Conservation (phyloP, 2,113 vertebrate genomes). For the Oryzias javanicus region DNA sequence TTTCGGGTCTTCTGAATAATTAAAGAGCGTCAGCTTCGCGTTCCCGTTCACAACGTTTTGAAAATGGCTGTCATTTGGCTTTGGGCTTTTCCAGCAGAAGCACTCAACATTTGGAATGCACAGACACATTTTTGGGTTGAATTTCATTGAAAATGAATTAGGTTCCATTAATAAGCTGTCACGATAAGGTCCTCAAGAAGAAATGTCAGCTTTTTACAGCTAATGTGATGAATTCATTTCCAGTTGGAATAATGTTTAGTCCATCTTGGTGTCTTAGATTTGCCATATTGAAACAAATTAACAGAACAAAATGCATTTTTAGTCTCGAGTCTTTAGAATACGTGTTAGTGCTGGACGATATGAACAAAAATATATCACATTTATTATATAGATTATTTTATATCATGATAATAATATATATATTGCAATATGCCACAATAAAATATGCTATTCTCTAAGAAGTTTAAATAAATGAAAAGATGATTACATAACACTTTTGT, state of each 20-base stretch:
- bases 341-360: too few species aligned
- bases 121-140: constrained; percentile 2
- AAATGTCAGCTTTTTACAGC: constrained; percentile 44
- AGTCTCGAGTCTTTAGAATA: too few species aligned
- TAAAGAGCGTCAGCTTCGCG: constrained; percentile 39
- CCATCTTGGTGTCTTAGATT: constrained; percentile 12
- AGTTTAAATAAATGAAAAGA: too few species aligned
- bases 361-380: too few species aligned
- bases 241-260: constrained; percentile 36
- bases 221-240: constrained; percentile 50
- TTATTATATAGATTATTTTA: too few species aligned
- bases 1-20: constrained; percentile 38
- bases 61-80: constrained; percentile 24
- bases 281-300: too few species aligned
- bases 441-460: too few species aligned
- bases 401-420: too few species aligned
- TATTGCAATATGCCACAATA: too few species aligned
- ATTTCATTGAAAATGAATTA: constrained; percentile 23
- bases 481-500: too few species aligned
- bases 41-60: constrained; percentile 31
- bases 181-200: constrained; percentile 39
- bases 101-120: constrained; percentile 18
- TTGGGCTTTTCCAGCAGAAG: constrained; percentile 25
- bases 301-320: too few species aligned
- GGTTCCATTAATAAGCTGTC: constrained; percentile 62